Conservation (phyloP, 92 coral and sea anemone species). For the Epizoanthus illoricatus region DNA sequence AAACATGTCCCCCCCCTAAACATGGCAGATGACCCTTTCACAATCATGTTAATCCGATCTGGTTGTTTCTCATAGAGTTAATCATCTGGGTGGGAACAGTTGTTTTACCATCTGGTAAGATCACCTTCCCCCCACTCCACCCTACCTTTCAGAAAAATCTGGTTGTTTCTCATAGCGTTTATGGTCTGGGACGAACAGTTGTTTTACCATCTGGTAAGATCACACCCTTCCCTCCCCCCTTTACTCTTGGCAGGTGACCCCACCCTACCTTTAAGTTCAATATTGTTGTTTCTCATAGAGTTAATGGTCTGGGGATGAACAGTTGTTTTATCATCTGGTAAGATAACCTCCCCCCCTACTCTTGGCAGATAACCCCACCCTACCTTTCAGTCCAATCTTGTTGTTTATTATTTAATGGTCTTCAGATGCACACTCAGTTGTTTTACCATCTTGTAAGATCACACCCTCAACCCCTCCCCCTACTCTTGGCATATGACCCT, state of each 20-base stretch:
- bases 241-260: too few relatives aligned
- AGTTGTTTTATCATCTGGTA: slow-evolving; percentile 97
- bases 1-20: too few relatives aligned
- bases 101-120: slow-evolving; percentile 94
- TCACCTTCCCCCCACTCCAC: slow-evolving; percentile 81
- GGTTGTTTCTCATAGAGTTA: slow-evolving; percentile 86
- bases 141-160: slow-evolving; percentile 95
- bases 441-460: too few relatives aligned
- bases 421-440: too few relatives aligned
- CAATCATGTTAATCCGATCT: too few relatives aligned
- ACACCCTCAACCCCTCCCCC: too few relatives aligned
- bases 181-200: too few relatives aligned
- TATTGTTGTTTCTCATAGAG: slow-evolving; percentile 93
- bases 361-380: background rate
- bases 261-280: slow-evolving; percentile 88
- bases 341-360: slow-evolving; percentile 41
- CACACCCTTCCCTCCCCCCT: too few relatives aligned
- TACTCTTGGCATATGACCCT: background rate
- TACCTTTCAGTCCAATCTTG: slow-evolving; percentile 98
- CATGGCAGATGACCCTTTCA: too few relatives aligned
- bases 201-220: too few relatives aligned
- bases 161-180: slow-evolving; percentile 89
- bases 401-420: too few relatives aligned
- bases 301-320: slow-evolving; percentile 87
- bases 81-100: slow-evolving; percentile 92